These are phyloP conservation scores for Acomys russatus DNA, from an alignment of 2,797 vertebrate species.

Conservation along the genomic window DNA sequence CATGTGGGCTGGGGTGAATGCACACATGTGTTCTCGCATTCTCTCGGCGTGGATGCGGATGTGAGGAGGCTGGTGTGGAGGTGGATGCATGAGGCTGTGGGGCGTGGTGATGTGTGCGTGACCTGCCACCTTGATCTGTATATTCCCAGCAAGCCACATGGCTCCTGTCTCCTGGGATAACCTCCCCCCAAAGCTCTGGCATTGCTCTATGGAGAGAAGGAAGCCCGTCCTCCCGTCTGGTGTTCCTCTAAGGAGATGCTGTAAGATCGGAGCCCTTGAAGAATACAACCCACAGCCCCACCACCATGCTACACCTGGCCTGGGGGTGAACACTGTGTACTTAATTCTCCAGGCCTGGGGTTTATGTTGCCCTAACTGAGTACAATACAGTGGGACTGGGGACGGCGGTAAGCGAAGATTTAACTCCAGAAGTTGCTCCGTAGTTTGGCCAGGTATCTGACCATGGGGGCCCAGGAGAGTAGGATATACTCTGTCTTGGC, in stretches of 20 bases:
- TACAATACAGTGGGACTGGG: not conserved
- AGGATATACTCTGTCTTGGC: fast-evolving
- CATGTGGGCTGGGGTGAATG: not conserved
- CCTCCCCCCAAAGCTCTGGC: not conserved
- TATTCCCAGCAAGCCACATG: not conserved
- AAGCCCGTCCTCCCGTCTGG: not conserved
- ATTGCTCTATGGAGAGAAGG: not conserved
- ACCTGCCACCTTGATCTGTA: constrained; percentile 47
- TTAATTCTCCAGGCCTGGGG: not conserved
- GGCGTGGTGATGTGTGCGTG: not conserved
- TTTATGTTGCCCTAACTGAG: no score
- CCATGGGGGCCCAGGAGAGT: not conserved
- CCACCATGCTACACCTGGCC: fast-evolving
- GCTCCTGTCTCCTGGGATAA: constrained; percentile 24
- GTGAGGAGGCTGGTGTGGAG: constrained; percentile 38
- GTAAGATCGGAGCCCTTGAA: fast-evolving
- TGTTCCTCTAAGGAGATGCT: not conserved
- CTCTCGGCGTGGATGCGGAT: not conserved
- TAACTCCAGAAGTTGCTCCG: not conserved
- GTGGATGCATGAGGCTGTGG: not conserved
- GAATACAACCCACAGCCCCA: fast-evolving
- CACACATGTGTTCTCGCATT: not conserved
- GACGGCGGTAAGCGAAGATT: not conserved
- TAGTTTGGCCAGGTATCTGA: not conserved
- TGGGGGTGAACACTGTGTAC: no score